Conservation (phyloP, 2,113 vertebrate species). For the Hypocryptadius cinnamomeus region DNA sequence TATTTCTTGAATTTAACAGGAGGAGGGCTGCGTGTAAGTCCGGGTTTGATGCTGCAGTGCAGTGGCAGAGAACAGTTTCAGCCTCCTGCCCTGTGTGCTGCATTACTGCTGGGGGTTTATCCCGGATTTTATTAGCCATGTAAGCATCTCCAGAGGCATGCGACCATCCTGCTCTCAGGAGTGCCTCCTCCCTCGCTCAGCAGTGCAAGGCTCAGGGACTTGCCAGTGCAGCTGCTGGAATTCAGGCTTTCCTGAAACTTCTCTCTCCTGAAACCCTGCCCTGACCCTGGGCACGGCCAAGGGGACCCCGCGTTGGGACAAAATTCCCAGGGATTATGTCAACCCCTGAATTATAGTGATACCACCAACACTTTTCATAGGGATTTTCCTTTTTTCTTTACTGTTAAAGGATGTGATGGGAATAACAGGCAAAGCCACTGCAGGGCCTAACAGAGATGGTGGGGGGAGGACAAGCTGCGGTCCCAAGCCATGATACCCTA, state of each 20-base stretch:
- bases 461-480: fast-evolving
- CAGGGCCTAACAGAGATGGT: neutral
- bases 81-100: neutral
- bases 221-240: neutral
- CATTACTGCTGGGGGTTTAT: neutral
- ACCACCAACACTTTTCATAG: neutral
- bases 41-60: neutral
- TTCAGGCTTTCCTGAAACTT: neutral
- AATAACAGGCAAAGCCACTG: neutral
- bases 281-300: neutral
- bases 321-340: neutral
- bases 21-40: fast-evolving
- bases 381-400: neutral
- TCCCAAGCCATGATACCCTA: neutral
- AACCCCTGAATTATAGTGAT: neutral
- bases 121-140: neutral
- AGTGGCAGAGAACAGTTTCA: neutral
- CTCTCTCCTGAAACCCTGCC: neutral
- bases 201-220: neutral
- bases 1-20: neutral
- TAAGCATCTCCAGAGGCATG: neutral
- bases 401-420: neutral
- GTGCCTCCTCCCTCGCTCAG: neutral
- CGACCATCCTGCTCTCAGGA: neutral
- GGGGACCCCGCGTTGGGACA: fast-evolving